Conservation (phyloP, 2,888 invertebrate species). For the Biston betularia region DNA sequence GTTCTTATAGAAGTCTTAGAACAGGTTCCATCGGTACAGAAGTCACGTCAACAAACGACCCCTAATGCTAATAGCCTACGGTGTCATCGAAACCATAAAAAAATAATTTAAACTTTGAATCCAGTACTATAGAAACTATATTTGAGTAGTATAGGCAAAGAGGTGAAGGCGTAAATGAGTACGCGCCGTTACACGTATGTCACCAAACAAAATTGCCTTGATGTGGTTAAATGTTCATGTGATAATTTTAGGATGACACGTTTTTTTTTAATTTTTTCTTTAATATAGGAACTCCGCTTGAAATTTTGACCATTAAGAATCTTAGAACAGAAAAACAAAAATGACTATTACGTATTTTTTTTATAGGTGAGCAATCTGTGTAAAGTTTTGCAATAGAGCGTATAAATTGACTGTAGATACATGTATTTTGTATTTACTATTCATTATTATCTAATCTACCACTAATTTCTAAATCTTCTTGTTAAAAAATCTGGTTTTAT, state of each 20-base stretch:
- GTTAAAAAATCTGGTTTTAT: too few species aligned
- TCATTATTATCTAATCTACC: too few species aligned
- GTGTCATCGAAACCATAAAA: slow-evolving; percentile 53
- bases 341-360: too few species aligned
- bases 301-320: too few species aligned
- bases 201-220: slow-evolving; percentile 71
- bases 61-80: slow-evolving; percentile 61
- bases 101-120: slow-evolving; percentile 54
- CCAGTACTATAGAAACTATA: slow-evolving; percentile 40
- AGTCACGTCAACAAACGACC: slow-evolving; percentile 75
- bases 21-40: slow-evolving; percentile 65
- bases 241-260: neutral
- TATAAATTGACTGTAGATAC: too few species aligned
- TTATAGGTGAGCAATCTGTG: too few species aligned
- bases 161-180: slow-evolving; percentile 66
- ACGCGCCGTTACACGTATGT: slow-evolving; percentile 78
- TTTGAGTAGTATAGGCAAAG: slow-evolving; percentile 39
- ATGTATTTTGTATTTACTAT: too few species aligned
- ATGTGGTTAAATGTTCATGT: slow-evolving; percentile 54
- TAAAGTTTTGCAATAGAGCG: too few species aligned
- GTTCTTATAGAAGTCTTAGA: slow-evolving; percentile 40
- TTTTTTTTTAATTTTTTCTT: too few species aligned
- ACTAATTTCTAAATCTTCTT: too few species aligned
- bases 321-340: too few species aligned
- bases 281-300: too few species aligned